Evolutionary conservation across 1,140 invertebrate species (phyloP).

Genomic region (Drosophila pectinifera): DNA sequence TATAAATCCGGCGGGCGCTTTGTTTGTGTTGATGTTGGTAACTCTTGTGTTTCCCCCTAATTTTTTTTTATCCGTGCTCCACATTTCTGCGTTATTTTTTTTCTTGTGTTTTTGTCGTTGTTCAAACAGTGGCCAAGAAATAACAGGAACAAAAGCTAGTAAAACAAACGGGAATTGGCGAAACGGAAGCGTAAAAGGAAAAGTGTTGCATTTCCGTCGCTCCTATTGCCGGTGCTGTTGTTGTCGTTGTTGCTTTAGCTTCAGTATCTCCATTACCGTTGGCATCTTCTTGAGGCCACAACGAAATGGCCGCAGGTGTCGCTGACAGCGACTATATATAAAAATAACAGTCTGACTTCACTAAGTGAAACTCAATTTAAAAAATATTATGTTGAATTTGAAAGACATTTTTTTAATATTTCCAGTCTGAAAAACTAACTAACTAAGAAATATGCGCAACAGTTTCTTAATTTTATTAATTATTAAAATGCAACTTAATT

Average conservation of each 20-base stretch:
- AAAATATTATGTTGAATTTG: background rate
- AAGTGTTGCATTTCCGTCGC: conserved; percentile 76
- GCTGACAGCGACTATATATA: conserved; percentile 41
- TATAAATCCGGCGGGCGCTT: conserved; percentile 69
- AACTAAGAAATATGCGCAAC: too few relatives aligned
- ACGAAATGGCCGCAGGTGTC: conserved; percentile 56
- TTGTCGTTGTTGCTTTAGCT: conserved; percentile 21
- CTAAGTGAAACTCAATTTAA: background rate
- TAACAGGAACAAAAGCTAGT: conserved; percentile 39
- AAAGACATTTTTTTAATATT: too few relatives aligned
- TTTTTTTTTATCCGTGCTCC: conserved; percentile 11
- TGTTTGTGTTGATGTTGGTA: conserved; percentile 69
- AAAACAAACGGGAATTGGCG: conserved; percentile 59
- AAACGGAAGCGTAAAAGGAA: conserved; percentile 68
- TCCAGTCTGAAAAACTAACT: too few relatives aligned
- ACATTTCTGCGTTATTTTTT: conserved; percentile 25
- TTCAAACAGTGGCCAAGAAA: conserved; percentile 61
- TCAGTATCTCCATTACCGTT: conserved; percentile 40
- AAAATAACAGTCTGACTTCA: conserved; percentile 5
- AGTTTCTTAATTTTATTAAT: too few relatives aligned
- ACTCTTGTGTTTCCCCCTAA: conserved; percentile 28
- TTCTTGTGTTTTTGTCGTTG: conserved; percentile 44
- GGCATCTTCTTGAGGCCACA: conserved; percentile 40
- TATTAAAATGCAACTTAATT: too few relatives aligned
- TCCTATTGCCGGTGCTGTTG: conserved; percentile 12